Base-by-base conservation (phyloP, 2,888 invertebrate genomes). In the Limnephilus rhombicus region DNA sequence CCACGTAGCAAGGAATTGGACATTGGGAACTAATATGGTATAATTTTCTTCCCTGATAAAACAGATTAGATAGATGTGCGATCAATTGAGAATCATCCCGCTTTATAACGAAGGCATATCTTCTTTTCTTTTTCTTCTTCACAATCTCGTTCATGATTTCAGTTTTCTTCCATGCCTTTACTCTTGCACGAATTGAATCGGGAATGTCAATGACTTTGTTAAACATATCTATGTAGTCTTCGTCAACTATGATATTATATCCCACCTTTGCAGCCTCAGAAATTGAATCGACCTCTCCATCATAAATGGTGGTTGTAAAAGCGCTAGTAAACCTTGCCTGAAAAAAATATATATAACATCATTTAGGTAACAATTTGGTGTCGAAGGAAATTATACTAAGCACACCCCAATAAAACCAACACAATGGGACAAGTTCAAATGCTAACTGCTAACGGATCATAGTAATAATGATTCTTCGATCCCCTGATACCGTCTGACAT, bases 261-360 rank as follows among this genome's bases (percentile, higher is more conserved):
- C 88, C 88, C 12, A 34, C 34, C 31, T 80, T 88, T 18, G 53
- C 88, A 2, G 88, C 88, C 13, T 88, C 31, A 34, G 49, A 15
- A 3, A 88, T 88, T 5, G 88, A 88, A 24, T 91, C 87, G 7
- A 91, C 41, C 45, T 91, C 91, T 80, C 34, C 34, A 5, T 41
- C 31, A n/a, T 91, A 87, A 31, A 29, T 3, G 13, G 87, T 29
- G 13, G 91, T 53, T 11, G 87, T 83, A 24, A 91, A 37, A 0
- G 87, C 80, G 49, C 91, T 91, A 9, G 87, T 87, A 13, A 91
- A 49, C 31, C 18, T 45, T 3, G 80, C 91, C 91, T 91, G 41
- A 53, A 87, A 49, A n/a, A 41, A 13, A 81, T 9, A 80, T 0
- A 9, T 80, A 31, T 18, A 18, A 31, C 9, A n/a, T 18, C 18